Conservation (phyloP, 1,140 invertebrate genomes). For the Pissodes strobi region DNA sequence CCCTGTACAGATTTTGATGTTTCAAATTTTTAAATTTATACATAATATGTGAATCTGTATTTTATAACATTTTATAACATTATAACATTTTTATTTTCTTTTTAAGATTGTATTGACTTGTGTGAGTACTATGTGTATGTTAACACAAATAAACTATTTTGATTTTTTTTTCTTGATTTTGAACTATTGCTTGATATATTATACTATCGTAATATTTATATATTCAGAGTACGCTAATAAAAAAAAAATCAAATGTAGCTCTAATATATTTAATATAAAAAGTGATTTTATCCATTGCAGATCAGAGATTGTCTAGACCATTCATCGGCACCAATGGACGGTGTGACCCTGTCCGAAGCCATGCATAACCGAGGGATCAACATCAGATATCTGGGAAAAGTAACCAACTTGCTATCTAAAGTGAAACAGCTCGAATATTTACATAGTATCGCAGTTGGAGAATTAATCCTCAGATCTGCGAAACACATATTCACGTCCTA, state of each 20-base stretch:
- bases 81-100: no score
- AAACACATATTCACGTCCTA: slow-evolving; percentile 94
- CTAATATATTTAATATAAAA: background rate
- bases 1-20: no score
- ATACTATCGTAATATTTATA: no score
- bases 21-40: no score
- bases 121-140: no score
- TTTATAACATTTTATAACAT: no score
- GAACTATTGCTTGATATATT: no score
- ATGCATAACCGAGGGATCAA: slow-evolving; percentile 95
- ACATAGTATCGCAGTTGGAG: slow-evolving; percentile 77
- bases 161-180: no score
- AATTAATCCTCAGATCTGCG: slow-evolving; percentile 83
- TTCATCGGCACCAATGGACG: slow-evolving; percentile 91
- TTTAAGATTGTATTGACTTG: no score
- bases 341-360: slow-evolving; percentile 88
- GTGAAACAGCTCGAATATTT: slow-evolving; percentile 81
- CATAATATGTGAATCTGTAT: no score
- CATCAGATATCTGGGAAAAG: slow-evolving; percentile 91
- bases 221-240: no score
- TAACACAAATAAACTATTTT: no score
- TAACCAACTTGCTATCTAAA: slow-evolving; percentile 76
- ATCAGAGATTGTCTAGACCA: slow-evolving; percentile 92
- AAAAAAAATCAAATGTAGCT: background rate
- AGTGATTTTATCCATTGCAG: slow-evolving; percentile 56